phyloP scores from a whole-genome alignment of 2,113 vertebrate species.

The Chaetodon auriga region DNA sequence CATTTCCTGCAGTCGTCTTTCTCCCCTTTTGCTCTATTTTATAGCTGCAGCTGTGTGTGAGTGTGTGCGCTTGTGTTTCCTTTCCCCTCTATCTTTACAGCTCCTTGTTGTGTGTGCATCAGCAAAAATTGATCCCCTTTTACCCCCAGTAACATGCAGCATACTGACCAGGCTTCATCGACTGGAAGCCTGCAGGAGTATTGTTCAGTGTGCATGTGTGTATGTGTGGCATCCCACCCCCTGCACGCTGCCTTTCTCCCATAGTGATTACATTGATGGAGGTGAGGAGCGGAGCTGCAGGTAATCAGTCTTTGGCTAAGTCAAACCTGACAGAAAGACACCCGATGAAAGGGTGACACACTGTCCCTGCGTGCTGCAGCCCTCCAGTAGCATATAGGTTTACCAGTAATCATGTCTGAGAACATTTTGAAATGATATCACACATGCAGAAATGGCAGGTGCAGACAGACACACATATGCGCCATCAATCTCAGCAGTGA shows the following conservation, averaged over 20 bases:
- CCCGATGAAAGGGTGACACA: constrained; percentile 14
- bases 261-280: constrained; percentile 69
- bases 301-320: constrained; percentile 61
- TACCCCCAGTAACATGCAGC: constrained; percentile 1
- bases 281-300: constrained; percentile 37
- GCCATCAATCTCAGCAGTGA: constrained; percentile 25
- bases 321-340: constrained; percentile 45
- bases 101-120: constrained; percentile 48
- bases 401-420: constrained; percentile 1
- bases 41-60: constrained; percentile 12
- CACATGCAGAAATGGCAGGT: background rate
- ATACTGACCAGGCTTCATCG: constrained; percentile 50
- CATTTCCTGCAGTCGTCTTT: constrained; percentile 55
- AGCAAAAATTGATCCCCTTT: constrained; percentile 70
- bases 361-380: background rate
- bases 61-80: background rate
- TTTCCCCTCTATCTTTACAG: constrained; percentile 30
- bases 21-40: constrained; percentile 33
- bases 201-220: constrained; percentile 19
- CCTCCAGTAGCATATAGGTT: background rate
- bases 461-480: background rate
- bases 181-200: constrained; percentile 39
- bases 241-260: constrained; percentile 8
- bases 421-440: constrained; percentile 12
- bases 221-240: constrained; percentile 25